Percentiles rank a stretch among this genome's conserved stretches.
Conservation (phyloP, 2,113 vertebrate genomes). For the Campylomormyrus tamandua region DNA sequence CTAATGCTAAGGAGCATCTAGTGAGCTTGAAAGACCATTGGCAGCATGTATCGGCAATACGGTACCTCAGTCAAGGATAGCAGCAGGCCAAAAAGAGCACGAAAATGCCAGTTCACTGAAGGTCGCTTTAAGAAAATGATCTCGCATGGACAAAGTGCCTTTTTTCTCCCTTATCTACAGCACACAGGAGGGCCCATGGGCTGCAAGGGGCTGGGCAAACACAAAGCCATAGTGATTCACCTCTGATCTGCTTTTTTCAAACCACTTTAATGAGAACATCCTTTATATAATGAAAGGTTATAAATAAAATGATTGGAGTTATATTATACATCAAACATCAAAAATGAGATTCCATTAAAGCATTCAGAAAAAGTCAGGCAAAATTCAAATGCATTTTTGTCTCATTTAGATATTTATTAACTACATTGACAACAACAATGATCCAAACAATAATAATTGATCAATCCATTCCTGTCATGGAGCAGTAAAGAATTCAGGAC, state of each 20-base stretch:
- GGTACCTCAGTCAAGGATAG: not conserved
- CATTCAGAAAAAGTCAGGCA: not conserved
- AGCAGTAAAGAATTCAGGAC: not conserved
- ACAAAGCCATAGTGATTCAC: conserved; percentile 2
- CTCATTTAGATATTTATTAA: not conserved
- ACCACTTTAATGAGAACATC: not conserved
- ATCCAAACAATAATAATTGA: not conserved
- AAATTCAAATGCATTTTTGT: not conserved
- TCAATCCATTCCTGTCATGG: not conserved
- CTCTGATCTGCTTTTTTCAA: not conserved
- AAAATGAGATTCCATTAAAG: not conserved
- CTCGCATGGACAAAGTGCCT: not conserved
- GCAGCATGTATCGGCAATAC: not conserved
- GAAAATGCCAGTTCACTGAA: conserved; percentile 7
- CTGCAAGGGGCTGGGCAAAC: not conserved
- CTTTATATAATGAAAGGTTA: not conserved
- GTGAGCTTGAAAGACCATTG: not conserved
- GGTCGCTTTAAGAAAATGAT: not conserved
- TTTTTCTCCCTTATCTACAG: conserved; percentile 20
- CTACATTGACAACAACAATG: not conserved
- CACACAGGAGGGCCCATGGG: conserved; percentile 6
- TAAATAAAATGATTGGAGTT: not conserved
- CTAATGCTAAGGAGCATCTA: not conserved
- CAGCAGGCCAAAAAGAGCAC: not conserved
- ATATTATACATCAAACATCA: not conserved